phyloP scores from a whole-genome alignment of 2,888 invertebrate genomes.

The Drosophila ustulata region DNA sequence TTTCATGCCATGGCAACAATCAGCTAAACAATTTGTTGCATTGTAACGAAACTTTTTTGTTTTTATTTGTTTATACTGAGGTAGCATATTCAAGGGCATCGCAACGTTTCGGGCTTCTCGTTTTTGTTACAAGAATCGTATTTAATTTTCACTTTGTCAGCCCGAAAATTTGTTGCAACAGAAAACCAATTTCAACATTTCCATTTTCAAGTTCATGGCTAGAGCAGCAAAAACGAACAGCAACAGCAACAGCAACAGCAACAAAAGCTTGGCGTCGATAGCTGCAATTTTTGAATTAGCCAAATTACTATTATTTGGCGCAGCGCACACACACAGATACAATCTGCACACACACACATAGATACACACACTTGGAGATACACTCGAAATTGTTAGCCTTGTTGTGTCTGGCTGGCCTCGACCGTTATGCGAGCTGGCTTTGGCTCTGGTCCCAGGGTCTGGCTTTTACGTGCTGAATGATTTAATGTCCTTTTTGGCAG shows the following conservation, averaged over 20 bases:
- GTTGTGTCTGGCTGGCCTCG: slow-evolving; percentile 70
- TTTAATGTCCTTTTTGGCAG: slow-evolving; percentile 80
- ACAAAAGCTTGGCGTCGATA: slow-evolving; percentile 53
- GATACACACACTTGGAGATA: slow-evolving; percentile 12
- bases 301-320: slow-evolving; percentile 81
- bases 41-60: slow-evolving; percentile 30
- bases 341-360: slow-evolving; percentile 12
- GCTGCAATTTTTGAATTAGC: slow-evolving; percentile 79
- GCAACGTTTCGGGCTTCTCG: slow-evolving; percentile 29
- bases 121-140: slow-evolving; percentile 46
- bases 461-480: slow-evolving; percentile 74
- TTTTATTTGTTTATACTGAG: slow-evolving; percentile 12
- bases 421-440: slow-evolving; percentile 28
- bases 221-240: slow-evolving; percentile 47
- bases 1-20: slow-evolving; percentile 44
- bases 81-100: slow-evolving; percentile 50
- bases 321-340: slow-evolving; percentile 52
- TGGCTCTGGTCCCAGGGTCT: slow-evolving; percentile 41
- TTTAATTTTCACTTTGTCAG: slow-evolving; percentile 77
- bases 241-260: background rate
- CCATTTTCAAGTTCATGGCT: slow-evolving; percentile 76
- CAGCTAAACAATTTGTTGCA: slow-evolving; percentile 43
- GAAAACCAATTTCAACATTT: slow-evolving; percentile 60
- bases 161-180: slow-evolving; percentile 33
- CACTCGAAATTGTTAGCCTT: slow-evolving; percentile 57